phyloP scores from a whole-genome alignment of 2,888 invertebrate species.

The Dasypogon diadema region DNA sequence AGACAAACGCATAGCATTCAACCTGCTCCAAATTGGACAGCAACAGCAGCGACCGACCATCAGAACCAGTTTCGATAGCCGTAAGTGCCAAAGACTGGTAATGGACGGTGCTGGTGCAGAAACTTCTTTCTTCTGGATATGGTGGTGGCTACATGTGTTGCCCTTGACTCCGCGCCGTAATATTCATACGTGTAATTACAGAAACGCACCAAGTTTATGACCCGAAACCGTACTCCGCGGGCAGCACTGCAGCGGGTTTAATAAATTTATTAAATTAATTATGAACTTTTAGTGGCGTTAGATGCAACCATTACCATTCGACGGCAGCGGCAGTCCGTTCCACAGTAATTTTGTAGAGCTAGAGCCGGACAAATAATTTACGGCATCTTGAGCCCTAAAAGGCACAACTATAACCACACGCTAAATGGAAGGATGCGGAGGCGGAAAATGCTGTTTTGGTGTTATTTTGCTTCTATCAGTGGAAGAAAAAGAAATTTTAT shows the following conservation, averaged over 20 bases:
- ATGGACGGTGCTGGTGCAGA: slow-evolving; percentile 6
- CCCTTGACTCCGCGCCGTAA: slow-evolving; percentile 10
- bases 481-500: neutral
- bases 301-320: neutral
- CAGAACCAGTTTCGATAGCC: slow-evolving; percentile 45
- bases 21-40: slow-evolving; percentile 48
- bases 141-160: slow-evolving; percentile 15
- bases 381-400: neutral
- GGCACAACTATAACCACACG: neutral
- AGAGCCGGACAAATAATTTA: neutral
- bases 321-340: neutral
- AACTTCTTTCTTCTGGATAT: neutral
- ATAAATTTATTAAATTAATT: slow-evolving; percentile 28
- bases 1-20: neutral
- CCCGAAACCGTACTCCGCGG: neutral
- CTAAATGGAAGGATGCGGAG: slow-evolving; percentile 1
- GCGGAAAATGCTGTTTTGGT: slow-evolving; percentile 18
- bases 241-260: neutral
- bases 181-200: slow-evolving; percentile 19
- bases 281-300: slow-evolving; percentile 3
- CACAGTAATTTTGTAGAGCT: neutral
- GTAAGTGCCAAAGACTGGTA: slow-evolving; percentile 18
- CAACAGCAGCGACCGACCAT: slow-evolving; percentile 18
- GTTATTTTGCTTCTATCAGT: neutral
- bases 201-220: slow-evolving; percentile 12